Evolutionary conservation across 2,888 invertebrate species (phyloP).

Genomic region (Tinea semifulvella): DNA sequence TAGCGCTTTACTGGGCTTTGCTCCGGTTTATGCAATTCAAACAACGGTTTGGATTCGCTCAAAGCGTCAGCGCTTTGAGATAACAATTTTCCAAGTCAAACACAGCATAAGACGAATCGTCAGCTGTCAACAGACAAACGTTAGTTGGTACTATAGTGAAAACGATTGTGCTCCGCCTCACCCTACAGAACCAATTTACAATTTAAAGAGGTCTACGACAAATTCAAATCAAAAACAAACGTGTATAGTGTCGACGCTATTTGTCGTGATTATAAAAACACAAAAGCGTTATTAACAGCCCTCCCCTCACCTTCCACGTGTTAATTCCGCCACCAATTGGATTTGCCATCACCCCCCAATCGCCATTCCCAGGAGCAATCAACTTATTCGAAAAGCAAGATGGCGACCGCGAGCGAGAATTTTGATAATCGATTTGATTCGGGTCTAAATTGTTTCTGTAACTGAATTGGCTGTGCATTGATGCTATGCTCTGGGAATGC

Average conservation of each 20-base stretch:
- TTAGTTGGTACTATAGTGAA: no score
- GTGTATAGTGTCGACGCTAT: constrained; percentile 1
- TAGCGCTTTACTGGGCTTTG: no score
- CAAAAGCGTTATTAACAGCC: constrained; percentile 36
- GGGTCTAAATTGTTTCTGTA: constrained; percentile 61
- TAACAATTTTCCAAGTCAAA: no score
- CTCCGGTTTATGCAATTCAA: no score
- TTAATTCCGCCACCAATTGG: constrained; percentile 34
- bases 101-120: no score
- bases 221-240: no score
- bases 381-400: constrained; percentile 64
- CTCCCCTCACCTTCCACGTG: constrained; percentile 66
- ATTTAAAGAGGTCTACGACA: no score
- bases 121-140: no score
- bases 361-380: constrained; percentile 59
- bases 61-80: no score
- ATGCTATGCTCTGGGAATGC: constrained; percentile 61
- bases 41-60: no score
- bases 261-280: constrained; percentile 20
- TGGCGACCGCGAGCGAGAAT: constrained; percentile 55
- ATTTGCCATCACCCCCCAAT: constrained; percentile 58
- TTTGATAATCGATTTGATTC: constrained; percentile 58
- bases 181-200: no score
- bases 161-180: no score
- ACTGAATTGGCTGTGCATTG: constrained; percentile 49